Conservation (phyloP, 2,888 invertebrate species). For the Aphodius sticticus region DNA sequence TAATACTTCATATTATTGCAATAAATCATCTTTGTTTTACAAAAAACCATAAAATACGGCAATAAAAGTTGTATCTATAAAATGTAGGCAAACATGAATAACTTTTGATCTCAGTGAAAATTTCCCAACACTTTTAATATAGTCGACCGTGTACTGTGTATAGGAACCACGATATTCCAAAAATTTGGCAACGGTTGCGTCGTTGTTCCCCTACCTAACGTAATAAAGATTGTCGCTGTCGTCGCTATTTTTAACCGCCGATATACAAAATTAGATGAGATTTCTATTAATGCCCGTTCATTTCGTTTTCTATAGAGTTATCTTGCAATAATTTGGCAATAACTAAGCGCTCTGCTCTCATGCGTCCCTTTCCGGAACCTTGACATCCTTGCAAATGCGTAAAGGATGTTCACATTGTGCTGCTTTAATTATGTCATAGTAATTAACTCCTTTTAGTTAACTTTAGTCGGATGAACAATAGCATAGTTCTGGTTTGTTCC, state of each 20-base stretch:
- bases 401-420: neutral
- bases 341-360: too few relatives aligned
- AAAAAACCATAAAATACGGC: neutral
- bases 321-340: neutral
- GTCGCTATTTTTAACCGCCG: neutral
- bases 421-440: too few relatives aligned
- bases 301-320: conserved; percentile 4
- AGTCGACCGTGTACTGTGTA: neutral
- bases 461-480: too few relatives aligned
- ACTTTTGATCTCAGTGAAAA: neutral
- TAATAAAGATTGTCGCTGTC: neutral
- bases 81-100: neutral
- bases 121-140: neutral
- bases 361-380: neutral
- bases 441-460: too few relatives aligned
- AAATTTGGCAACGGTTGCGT: neutral
- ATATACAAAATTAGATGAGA: neutral
- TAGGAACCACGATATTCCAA: neutral
- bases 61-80: conserved; percentile 8
- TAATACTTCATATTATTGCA: neutral
- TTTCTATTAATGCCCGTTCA: neutral
- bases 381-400: neutral
- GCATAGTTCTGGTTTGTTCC: too few relatives aligned
- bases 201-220: neutral
- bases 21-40: conserved; percentile 4